Percentiles rank a stretch among this genome's conserved stretches.
phyloP scores from a whole-genome alignment of 2,797 vertebrate genomes.

The Myoxocephalus aenaeus region DNA sequence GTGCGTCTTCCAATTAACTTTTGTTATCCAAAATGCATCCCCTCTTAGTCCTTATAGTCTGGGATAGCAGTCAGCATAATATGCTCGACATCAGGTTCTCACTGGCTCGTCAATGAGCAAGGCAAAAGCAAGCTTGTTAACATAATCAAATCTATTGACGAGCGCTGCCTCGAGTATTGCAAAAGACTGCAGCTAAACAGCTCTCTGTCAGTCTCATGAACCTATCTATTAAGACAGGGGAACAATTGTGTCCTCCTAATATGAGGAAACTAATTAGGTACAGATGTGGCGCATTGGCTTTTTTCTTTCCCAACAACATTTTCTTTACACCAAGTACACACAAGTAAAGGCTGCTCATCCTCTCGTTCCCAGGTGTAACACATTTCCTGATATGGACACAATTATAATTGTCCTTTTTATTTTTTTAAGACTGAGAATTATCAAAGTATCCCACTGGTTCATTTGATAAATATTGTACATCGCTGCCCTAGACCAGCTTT shows the following conservation, averaged over 20 bases:
- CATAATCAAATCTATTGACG: conserved; percentile 78
- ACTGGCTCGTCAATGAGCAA: conserved; percentile 63
- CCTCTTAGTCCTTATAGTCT: conserved; percentile 19
- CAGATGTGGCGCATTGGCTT: conserved; percentile 52
- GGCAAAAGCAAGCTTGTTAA: conserved; percentile 79
- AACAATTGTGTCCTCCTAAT: conserved; percentile 48
- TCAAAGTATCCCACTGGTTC: conserved; percentile 43
- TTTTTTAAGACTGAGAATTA: conserved; percentile 22
- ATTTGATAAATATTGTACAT: conserved; percentile 52
- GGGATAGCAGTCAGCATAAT: conserved; percentile 35
- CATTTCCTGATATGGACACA: conserved; percentile 24
- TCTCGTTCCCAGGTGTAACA: conserved; percentile 57
- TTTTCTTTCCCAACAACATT: conserved; percentile 63
- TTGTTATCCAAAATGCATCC: conserved; percentile 44
- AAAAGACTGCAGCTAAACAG: conserved; percentile 62
- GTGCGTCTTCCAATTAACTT: conserved; percentile 42
- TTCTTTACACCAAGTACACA: conserved; percentile 63
- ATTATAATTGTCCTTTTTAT: conserved; percentile 11
- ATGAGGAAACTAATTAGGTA: conserved; percentile 61
- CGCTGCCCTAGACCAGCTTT: conserved; percentile 48
- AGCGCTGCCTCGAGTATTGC: conserved; percentile 51
- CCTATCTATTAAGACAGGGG: conserved; percentile 45
- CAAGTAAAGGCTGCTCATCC: conserved; percentile 60
- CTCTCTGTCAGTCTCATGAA: conserved; percentile 58
- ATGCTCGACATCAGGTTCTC: conserved; percentile 46